A percentile compares a stretch with the other conserved stretches of the same genome.
phyloP scores from a whole-genome alignment of 2,113 vertebrate species.

The Grammatotria lemairii region DNA sequence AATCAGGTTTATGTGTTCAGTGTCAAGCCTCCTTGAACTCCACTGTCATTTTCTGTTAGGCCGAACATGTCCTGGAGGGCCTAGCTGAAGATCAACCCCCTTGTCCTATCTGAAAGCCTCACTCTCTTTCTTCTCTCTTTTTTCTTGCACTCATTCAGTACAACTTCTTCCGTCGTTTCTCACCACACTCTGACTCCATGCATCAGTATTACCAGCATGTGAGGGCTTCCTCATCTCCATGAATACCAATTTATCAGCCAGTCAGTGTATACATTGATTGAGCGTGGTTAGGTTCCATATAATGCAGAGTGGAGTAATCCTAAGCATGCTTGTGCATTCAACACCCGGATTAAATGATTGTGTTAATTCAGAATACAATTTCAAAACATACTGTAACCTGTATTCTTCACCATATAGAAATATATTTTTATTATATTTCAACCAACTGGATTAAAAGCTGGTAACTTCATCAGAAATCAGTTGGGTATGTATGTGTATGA shows the following conservation, averaged over 20 bases:
- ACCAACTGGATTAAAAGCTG: slow-evolving; percentile 1
- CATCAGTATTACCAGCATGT: slow-evolving; percentile 58
- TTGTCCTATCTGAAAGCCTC: slow-evolving; percentile 30
- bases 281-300: neutral
- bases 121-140: slow-evolving; percentile 6
- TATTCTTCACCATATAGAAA: neutral
- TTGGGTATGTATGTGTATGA: neutral
- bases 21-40: slow-evolving; percentile 58
- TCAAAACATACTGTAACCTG: slow-evolving; percentile 25
- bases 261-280: slow-evolving; percentile 58
- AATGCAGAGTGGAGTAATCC: slow-evolving; percentile 42
- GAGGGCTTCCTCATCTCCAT: slow-evolving; percentile 61
- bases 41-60: slow-evolving; percentile 66
- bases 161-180: slow-evolving; percentile 19
- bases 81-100: slow-evolving; percentile 46
- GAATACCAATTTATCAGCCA: slow-evolving; percentile 67
- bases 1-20: slow-evolving; percentile 47
- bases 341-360: slow-evolving; percentile 38
- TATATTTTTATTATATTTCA: neutral
- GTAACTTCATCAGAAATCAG: neutral
- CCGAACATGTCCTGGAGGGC: slow-evolving; percentile 58
- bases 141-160: slow-evolving; percentile 6
- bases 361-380: neutral
- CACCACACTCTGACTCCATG: slow-evolving; percentile 42
- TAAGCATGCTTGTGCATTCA: slow-evolving; percentile 24